A percentile compares a stretch with the other conserved stretches of the same genome.
Conservation (phyloP, 2,113 vertebrate species). For the Prunella himalayana region DNA sequence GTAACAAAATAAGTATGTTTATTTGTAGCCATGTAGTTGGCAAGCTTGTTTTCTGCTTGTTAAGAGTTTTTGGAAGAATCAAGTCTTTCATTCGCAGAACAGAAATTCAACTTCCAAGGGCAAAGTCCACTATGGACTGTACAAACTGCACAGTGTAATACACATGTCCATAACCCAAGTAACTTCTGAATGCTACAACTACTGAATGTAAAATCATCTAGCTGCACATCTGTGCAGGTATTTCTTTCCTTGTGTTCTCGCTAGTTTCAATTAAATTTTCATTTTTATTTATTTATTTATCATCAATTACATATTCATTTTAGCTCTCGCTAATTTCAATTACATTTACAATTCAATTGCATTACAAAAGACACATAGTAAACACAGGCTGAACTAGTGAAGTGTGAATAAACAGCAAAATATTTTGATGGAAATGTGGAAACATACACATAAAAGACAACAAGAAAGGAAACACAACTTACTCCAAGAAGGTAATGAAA, state of each 20-base stretch:
- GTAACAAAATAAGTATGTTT: not conserved
- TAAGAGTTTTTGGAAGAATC: not conserved
- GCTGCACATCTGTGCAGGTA: not conserved
- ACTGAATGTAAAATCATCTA: not conserved
- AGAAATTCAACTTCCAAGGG: not conserved
- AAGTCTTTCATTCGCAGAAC: not conserved
- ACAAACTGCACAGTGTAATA: not conserved
- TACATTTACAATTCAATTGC: not conserved
- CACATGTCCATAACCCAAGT: not conserved
- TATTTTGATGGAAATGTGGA: not conserved
- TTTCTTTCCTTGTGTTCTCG: not conserved
- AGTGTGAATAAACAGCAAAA: not conserved
- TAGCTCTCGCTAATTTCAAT: not conserved
- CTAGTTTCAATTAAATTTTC: not conserved
- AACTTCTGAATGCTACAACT: not conserved
- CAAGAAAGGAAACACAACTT: not conserved
- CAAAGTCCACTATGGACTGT: not conserved
- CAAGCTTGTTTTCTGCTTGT: not conserved
- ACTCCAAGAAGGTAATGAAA: slow-evolving; percentile 26
- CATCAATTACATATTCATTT: too few relatives aligned
- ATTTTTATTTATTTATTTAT: too few relatives aligned
- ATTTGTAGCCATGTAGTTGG: not conserved
- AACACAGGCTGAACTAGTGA: not conserved
- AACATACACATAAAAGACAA: not conserved
- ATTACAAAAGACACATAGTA: not conserved